A percentile compares a stretch with the other conserved stretches of the same genome.
phyloP scores from a whole-genome alignment of 2,888 invertebrate genomes.

The Cephonodes hylas region DNA sequence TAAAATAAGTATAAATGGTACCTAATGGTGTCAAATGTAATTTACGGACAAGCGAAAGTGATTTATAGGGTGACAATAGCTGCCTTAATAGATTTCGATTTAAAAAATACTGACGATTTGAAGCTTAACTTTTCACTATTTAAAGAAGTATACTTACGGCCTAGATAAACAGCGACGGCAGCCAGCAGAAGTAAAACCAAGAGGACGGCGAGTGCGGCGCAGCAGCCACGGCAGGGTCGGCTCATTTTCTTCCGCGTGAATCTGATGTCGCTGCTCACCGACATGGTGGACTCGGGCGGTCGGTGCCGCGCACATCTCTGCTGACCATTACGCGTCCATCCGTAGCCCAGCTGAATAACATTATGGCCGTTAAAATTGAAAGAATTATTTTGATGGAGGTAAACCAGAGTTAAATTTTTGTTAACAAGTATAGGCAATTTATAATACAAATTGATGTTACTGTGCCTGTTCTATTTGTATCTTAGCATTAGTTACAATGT shows the following conservation, averaged over 20 bases:
- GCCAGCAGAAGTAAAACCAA: constrained; percentile 86
- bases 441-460: too few species aligned
- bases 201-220: constrained; percentile 91
- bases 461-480: too few species aligned
- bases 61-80: not conserved
- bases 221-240: constrained; percentile 92
- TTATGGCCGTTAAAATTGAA: not conserved
- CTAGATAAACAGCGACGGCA: constrained; percentile 82
- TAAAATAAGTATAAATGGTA: too few species aligned
- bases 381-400: too few species aligned
- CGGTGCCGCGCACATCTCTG: constrained; percentile 65
- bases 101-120: not conserved
- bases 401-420: too few species aligned
- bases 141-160: constrained; percentile 77
- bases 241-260: constrained; percentile 92
- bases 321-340: constrained; percentile 63
- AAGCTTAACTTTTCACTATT: not conserved
- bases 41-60: not conserved
- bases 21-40: too few species aligned
- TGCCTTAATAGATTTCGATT: not conserved
- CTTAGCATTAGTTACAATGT: too few species aligned
- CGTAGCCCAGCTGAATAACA: constrained; percentile 62
- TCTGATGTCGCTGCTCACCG: constrained; percentile 93
- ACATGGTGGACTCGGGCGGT: constrained; percentile 89
- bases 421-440: too few species aligned